Percentiles rank a stretch among this genome's conserved stretches.
These are phyloP conservation scores for Periophthalmus magnuspinnatus DNA, from an alignment of 2,797 vertebrate genomes.

Conservation along the genomic window DNA sequence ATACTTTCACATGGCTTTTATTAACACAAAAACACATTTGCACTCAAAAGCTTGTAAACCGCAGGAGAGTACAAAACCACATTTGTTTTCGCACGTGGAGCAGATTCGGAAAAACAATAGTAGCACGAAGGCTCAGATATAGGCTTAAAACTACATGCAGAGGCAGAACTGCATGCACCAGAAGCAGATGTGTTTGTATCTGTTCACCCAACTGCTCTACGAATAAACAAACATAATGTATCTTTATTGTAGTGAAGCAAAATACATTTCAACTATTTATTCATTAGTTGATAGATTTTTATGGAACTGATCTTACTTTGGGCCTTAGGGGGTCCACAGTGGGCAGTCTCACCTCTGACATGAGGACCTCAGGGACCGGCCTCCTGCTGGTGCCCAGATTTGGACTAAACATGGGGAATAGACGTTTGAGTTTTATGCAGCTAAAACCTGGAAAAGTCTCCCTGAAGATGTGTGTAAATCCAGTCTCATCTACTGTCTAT, in stretches of 20 bases:
- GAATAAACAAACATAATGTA: neutral
- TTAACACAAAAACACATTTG: slow-evolving; percentile 56
- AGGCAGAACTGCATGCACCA: neutral
- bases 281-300: neutral
- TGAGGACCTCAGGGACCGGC: too few species aligned
- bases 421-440: too few species aligned
- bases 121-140: slow-evolving; percentile 7
- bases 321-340: neutral
- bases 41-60: slow-evolving; percentile 39
- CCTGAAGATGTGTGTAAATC: too few species aligned
- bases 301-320: neutral
- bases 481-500: too few species aligned
- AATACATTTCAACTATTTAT: neutral
- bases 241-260: neutral
- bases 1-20: slow-evolving; percentile 46
- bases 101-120: slow-evolving; percentile 7
- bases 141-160: neutral
- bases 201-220: neutral
- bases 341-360: too few species aligned
- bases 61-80: slow-evolving; percentile 41
- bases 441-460: too few species aligned
- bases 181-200: neutral
- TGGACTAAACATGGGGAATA: too few species aligned
- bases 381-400: too few species aligned
- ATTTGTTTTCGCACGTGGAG: slow-evolving; percentile 35